Conservation (phyloP, 2,888 invertebrate genomes). For the Drosophila kanekoi region DNA sequence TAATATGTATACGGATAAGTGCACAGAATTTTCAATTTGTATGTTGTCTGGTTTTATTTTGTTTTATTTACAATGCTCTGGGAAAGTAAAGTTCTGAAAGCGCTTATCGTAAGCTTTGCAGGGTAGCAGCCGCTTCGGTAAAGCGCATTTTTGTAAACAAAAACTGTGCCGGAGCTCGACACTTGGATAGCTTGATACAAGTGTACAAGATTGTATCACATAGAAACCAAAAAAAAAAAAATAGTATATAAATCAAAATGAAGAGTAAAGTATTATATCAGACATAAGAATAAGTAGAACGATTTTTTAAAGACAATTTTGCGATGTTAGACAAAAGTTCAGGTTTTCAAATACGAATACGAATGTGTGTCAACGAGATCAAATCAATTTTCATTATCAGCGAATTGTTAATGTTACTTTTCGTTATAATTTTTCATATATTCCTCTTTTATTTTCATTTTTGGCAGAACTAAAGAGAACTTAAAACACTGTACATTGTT, state of each 20-base stretch:
- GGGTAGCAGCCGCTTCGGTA: conserved; percentile 59
- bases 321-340: conserved; percentile 58
- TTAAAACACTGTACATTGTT: conserved; percentile 66
- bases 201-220: conserved; percentile 13
- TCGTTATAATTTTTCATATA: conserved; percentile 43
- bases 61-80: conserved; percentile 51
- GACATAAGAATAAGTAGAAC: conserved; percentile 45
- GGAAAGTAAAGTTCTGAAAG: conserved; percentile 37
- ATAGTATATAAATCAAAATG: conserved; percentile 23
- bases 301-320: conserved; percentile 52
- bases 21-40: conserved; percentile 49
- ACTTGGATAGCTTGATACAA: conserved; percentile 25
- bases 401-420: conserved; percentile 63
- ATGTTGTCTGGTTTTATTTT: conserved; percentile 25
- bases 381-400: conserved; percentile 70
- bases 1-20: conserved; percentile 36
- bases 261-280: conserved; percentile 30
- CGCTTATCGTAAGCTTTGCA: conserved; percentile 51
- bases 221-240: conserved; percentile 10
- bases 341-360: conserved; percentile 72
- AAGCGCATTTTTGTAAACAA: conserved; percentile 34
- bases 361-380: conserved; percentile 77
- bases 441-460: conserved; percentile 21
- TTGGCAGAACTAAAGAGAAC: conserved; percentile 70
- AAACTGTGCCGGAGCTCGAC: conserved; percentile 34